Evolutionary conservation across 2,888 invertebrate genomes (phyloP).

Genomic region (Gymnocheta viridis): DNA sequence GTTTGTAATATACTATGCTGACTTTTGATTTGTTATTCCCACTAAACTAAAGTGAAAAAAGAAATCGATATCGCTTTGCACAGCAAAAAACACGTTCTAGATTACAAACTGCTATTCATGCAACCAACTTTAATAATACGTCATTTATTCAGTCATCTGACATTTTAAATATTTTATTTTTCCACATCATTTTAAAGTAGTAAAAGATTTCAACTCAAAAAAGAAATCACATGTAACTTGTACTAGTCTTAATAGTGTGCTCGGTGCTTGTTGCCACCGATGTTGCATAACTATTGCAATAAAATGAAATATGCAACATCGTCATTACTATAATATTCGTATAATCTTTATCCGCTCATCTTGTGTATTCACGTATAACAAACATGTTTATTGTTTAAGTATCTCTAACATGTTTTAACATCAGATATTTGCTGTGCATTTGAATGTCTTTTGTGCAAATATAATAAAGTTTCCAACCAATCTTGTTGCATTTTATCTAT

Average conservation of each 20-base stretch:
- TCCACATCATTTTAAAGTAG: conserved; percentile 30
- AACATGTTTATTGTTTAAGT: conserved; percentile 37
- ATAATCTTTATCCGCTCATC: conserved; percentile 38
- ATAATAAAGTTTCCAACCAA: conserved; percentile 27
- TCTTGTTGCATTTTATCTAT: conserved; percentile 24
- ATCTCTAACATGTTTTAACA: conserved; percentile 39
- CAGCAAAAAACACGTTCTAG: conserved; percentile 19
- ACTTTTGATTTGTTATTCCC: conserved; percentile 27
- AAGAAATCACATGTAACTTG: conserved; percentile 18
- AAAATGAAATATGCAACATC: conserved; percentile 37
- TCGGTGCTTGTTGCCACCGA: neutral
- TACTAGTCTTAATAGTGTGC: neutral
- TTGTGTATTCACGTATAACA: conserved; percentile 31
- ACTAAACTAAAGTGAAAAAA: conserved; percentile 17
- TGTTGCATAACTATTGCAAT: conserved; percentile 22
- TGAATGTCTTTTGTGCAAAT: conserved; percentile 39
- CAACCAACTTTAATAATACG: conserved; percentile 30
- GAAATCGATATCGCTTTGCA: conserved; percentile 39
- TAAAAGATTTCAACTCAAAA: neutral
- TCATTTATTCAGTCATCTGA: conserved; percentile 33
- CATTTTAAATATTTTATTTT: conserved; percentile 45
- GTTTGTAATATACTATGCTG: neutral
- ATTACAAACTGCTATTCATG: neutral
- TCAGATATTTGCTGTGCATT: conserved; percentile 55
- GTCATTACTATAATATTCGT: conserved; percentile 16